Evolutionary conservation across 1,140 invertebrate species (phyloP).

Genomic region (Atta cephalotes): DNA sequence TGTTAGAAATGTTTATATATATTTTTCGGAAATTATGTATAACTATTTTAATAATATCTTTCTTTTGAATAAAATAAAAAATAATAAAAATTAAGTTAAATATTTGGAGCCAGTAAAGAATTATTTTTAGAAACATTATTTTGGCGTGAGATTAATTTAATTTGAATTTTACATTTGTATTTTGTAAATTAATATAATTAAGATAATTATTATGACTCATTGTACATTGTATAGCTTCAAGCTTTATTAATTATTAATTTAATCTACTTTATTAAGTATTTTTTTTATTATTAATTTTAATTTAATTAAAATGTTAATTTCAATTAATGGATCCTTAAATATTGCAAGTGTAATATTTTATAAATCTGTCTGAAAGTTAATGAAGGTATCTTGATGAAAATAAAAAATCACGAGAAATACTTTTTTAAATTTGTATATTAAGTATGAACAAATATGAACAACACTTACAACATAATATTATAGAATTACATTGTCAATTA

Average conservation of each 20-base stretch:
- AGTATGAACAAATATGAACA: constrained; percentile 82
- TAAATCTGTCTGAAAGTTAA: not conserved
- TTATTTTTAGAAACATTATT: not conserved
- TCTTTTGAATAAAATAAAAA: not conserved
- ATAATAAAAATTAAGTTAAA: not conserved
- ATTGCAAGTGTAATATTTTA: not conserved
- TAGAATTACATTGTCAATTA: constrained; percentile 75
- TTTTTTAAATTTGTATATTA: constrained; percentile 70
- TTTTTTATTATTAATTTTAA: not conserved
- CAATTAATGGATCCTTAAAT: not conserved
- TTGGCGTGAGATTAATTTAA: not conserved
- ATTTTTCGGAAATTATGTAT: not conserved
- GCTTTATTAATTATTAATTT: no score
- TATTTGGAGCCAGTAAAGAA: not conserved
- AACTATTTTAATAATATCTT: not conserved
- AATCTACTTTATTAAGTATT: no score
- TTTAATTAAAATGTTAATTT: not conserved
- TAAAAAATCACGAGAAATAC: constrained; percentile 6
- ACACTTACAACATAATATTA: constrained; percentile 80
- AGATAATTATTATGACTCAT: no score
- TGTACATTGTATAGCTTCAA: no score
- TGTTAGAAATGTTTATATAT: not conserved
- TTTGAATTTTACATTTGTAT: not conserved
- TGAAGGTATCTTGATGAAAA: not conserved
- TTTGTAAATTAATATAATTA: no score